Conservation (phyloP, 2,888 invertebrate genomes). For the Ypsolopha sequella region DNA sequence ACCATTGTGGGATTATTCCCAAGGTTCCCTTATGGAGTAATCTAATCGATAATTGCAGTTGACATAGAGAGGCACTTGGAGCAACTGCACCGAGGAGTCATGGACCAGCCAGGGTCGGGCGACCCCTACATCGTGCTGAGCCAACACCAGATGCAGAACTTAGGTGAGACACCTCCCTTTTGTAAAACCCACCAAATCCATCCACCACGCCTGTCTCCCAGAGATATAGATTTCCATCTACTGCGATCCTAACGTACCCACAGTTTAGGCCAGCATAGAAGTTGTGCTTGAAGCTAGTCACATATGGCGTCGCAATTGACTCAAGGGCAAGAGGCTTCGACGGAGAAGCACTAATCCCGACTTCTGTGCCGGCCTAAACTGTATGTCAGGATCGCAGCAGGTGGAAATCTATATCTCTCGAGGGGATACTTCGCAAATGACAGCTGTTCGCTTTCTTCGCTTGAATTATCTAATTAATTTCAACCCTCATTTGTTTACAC, state of each 20-base stretch:
- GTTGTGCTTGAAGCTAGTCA: not conserved
- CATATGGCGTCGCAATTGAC: not conserved
- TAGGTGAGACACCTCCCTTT: slow-evolving; percentile 31
- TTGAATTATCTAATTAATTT: not conserved
- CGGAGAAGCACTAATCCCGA: too few species aligned
- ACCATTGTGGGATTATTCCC: not conserved
- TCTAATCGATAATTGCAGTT: slow-evolving; percentile 20
- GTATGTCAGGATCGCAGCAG: too few species aligned
- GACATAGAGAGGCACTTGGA: slow-evolving; percentile 47
- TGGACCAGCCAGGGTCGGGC: slow-evolving; percentile 41
- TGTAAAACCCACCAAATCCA: not conserved
- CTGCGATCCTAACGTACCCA: not conserved
- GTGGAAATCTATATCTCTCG: too few species aligned
- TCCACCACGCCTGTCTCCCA: not conserved
- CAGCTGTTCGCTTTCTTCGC: too few species aligned
- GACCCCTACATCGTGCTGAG: slow-evolving; percentile 56
- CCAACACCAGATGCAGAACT: slow-evolving; percentile 63
- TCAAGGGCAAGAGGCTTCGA: too few species aligned
- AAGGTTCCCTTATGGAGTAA: not conserved
- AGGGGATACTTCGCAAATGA: too few species aligned
- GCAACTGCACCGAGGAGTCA: slow-evolving; percentile 48
- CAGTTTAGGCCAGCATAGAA: not conserved
- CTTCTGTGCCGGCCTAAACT: too few species aligned
- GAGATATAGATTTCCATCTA: not conserved
- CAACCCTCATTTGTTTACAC: not conserved